These are phyloP conservation scores for Eulemur mongoz DNA, from an alignment of 2,797 vertebrate genomes.

Conservation along the genomic window DNA sequence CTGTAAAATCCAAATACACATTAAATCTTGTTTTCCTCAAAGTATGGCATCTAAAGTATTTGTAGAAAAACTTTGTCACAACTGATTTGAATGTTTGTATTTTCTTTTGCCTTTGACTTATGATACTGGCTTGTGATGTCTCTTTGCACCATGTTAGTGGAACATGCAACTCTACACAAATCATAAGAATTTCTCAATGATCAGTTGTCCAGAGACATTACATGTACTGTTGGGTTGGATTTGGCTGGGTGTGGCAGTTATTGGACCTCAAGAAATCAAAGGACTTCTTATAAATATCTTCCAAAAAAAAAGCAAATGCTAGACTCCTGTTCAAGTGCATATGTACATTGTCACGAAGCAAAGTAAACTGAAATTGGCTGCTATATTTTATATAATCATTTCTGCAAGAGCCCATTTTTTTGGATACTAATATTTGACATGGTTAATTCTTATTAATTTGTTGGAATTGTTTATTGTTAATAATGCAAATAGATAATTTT, in stretches of 20 bases:
- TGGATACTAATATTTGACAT: conserved; percentile 87
- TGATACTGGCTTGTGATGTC: conserved; percentile 45
- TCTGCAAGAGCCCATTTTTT: conserved; percentile 86
- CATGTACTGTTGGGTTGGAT: conserved; percentile 73
- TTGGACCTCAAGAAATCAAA: conserved; percentile 82
- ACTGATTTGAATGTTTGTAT: conserved; percentile 61
- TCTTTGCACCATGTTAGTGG: conserved; percentile 62
- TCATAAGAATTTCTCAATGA: conserved; percentile 75
- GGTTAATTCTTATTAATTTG: conserved; percentile 87
- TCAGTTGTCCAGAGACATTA: conserved; percentile 77
- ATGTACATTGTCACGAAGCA: conserved; percentile 83
- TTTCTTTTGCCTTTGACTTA: conserved; percentile 71
- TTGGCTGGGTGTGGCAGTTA: conserved; percentile 82
- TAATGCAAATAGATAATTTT: conserved; percentile 87
- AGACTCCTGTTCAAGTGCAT: conserved; percentile 81
- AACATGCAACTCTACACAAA: conserved; percentile 57
- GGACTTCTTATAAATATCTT: conserved; percentile 81
- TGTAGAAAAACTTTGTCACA: conserved; percentile 68
- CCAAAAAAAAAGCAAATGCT: conserved; percentile 74
- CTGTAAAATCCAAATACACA: conserved; percentile 41
- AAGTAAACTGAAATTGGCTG: conserved; percentile 85
- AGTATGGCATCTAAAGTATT: conserved; percentile 68
- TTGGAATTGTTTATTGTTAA: conserved; percentile 88
- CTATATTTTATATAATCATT: conserved; percentile 85
- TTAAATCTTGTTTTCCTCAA: conserved; percentile 67